Evolutionary conservation across 1,140 invertebrate genomes (phyloP), one percentile per base, ranked within the genome.

Genomic region (Lanistes nyassanus): DNA sequence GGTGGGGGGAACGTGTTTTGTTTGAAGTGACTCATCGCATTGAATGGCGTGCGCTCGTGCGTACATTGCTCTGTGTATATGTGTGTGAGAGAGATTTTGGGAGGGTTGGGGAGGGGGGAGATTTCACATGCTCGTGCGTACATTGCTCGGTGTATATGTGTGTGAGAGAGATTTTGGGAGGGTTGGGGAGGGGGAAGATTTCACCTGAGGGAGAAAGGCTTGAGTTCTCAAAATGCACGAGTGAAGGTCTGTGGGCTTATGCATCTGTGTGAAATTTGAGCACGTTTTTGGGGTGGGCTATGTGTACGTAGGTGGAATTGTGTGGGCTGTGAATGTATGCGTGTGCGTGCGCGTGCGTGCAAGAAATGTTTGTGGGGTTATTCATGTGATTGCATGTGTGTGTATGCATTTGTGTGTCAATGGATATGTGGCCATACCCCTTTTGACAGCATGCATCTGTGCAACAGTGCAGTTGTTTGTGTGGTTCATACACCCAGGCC

Each of bases 351-450:
- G 62, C 62, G 37, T 1, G 37, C n/a, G n/a, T 60, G 58, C 31
- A n/a, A 26, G 58, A 26, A n/a, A 11, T 7, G 58, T n/a, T 7
- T 60, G 58, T 60, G 58, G 9, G 58, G n/a, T 23, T 60, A 29
- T 60, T 60, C n/a, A 29, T n/a, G n/a, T 60, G 58, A 7, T n/a
- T n/a, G 58, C n/a, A 29, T 60, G 58, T 29, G 31, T 60, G 58
- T 29, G 31, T n/a, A n/a, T 7, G 58, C n/a, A n/a, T 60, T 23
- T 60, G 58, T n/a, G 9, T 60, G n/a, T 60, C 23, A 11, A 60
- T 9, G 7, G n/a, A n/a, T 11, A 29, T 60, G 58, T 7, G 9
- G n/a, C 23, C n/a, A 60, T 7, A 60, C 7, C n/a, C n/a, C n/a
- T 9, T 26, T 6, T 60, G 58, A 9, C 58, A 9, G 9, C 58